phyloP scores from a whole-genome alignment of 2,113 vertebrate genomes.

The Chloebia gouldiae region DNA sequence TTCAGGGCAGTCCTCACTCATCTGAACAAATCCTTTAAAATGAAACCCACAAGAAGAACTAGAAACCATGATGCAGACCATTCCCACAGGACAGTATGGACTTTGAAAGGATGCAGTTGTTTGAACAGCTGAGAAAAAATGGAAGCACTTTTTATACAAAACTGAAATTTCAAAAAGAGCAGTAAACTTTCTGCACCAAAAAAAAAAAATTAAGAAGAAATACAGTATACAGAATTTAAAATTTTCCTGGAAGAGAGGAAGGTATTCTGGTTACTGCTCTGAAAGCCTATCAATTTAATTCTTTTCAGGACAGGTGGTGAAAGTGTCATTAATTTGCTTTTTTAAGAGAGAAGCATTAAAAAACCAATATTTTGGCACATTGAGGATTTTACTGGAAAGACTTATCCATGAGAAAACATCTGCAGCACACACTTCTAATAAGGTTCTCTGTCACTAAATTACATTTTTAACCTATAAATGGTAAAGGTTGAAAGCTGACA shows the following conservation, averaged over 20 bases:
- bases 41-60: not conserved
- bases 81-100: not conserved
- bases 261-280: not conserved
- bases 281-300: not conserved
- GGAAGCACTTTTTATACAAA: not conserved
- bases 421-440: not conserved
- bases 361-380: not conserved
- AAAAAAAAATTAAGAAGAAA: not conserved
- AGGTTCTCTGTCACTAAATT: not conserved
- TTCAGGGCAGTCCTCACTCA: not conserved
- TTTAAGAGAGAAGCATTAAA: not conserved
- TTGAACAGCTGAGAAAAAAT: not conserved
- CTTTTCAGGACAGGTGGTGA: not conserved
- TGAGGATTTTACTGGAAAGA: not conserved
- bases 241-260: accelerated
- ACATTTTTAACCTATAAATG: not conserved
- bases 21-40: not conserved
- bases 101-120: not conserved
- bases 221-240: not conserved
- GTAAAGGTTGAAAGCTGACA: not conserved
- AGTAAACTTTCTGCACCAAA: not conserved
- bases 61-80: accelerated
- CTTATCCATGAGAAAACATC: not conserved
- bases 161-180: not conserved
- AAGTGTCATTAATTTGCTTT: not conserved